Conservation (phyloP, 2,113 vertebrate genomes). For the Platycercus adscitus region DNA sequence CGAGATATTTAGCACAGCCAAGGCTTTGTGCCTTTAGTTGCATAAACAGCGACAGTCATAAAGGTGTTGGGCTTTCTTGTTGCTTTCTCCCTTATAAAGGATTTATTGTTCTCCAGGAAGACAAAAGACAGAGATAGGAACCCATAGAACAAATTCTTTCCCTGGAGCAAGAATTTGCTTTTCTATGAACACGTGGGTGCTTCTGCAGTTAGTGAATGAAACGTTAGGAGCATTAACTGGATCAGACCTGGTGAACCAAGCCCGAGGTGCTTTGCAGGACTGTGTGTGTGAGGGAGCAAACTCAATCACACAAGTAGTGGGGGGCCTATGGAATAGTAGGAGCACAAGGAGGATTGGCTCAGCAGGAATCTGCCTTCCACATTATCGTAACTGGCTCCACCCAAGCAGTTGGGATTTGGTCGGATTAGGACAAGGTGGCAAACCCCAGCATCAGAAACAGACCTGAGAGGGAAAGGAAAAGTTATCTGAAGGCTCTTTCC, state of each 20-base stretch:
- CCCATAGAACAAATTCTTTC: neutral
- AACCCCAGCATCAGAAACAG: neutral
- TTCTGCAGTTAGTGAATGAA: neutral
- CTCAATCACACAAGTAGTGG: too few relatives aligned
- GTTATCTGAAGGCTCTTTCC: neutral
- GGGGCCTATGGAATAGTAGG: neutral
- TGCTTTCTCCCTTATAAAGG: neutral
- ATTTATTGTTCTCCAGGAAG: neutral
- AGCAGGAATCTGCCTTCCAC: neutral
- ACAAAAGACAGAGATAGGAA: neutral
- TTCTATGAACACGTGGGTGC: neutral
- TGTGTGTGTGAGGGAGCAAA: neutral
- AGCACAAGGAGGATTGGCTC: neutral
- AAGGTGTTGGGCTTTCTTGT: neutral
- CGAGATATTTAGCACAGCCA: neutral
- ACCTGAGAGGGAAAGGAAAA: neutral
- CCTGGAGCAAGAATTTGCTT: neutral
- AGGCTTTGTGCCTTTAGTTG: neutral
- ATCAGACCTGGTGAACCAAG: neutral
- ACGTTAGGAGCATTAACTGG: neutral
- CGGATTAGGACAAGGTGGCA: neutral
- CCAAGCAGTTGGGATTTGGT: fast-evolving
- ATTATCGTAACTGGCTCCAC: neutral
- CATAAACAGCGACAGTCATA: neutral
- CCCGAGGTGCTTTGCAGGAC: neutral